Base-by-base conservation (phyloP, 2,888 invertebrate species). In the Copidosoma aretas region DNA sequence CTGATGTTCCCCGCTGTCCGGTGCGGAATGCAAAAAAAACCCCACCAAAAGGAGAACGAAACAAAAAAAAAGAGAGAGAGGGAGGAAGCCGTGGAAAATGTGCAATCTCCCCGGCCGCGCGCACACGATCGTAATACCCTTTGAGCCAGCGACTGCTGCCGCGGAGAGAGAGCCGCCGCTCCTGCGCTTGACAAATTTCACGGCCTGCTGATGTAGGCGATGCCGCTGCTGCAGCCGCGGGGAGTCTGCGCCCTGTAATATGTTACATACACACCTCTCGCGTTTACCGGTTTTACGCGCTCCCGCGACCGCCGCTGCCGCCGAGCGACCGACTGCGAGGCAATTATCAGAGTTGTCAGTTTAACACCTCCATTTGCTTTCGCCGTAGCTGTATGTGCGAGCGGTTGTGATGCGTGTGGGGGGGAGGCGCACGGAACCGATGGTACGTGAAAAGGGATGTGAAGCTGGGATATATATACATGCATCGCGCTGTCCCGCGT, bases 331-430 rank as follows among this genome's bases (percentile, higher is more conserved):
- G 76, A 74, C 75, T 74, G 77, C 76, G 72, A 74, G 76, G 79
- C 80, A 81, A 82, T 82, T 81, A 82, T 79, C 81, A 75, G 78
- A 80, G 78, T 79, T 81, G 80, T 81, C 80, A 78, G 78, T 80
- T 81, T 79, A 78, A 77, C 79, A 76, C 81, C 78, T 80, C 76
- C 75, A 76, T 78, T 80, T 78, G 77, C 76, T 77, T 71, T 41
- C 22, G 10, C 56, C 5, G n/a, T n/a, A n/a, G n/a, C 43, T 24
- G 75, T 77, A 77, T 15, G 14, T 21, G 54, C 41, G 21, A 39
- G 73, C 76, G 74, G 77, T 78, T 79, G 81, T 52, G 79, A 78
- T 74, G 75, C 76, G 77, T 75, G 21, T 53, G 67, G 74, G 67
- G 70, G 64, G 73, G 67, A 70, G 64, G 24, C 54, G 52, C 8